Percentiles rank a stretch among this genome's conserved stretches.
Conservation (phyloP, 2,113 vertebrate species). For the Rhizomys pruinosus region DNA sequence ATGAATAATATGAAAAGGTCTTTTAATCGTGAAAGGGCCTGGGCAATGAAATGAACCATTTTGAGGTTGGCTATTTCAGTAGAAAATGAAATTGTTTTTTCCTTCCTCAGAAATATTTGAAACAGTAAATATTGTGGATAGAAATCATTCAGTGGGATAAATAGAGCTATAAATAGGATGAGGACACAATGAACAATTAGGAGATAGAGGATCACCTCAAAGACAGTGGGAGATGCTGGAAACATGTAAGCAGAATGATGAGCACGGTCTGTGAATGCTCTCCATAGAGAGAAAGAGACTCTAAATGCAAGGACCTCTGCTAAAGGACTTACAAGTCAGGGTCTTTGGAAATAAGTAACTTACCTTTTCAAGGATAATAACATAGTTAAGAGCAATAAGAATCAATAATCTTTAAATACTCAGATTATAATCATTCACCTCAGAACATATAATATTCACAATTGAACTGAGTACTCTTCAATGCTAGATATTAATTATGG, state of each 20-base stretch:
- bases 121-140: constrained; percentile 46
- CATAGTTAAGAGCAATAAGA: neutral
- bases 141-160: constrained; percentile 35
- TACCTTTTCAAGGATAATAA: neutral
- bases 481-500: neutral
- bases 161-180: constrained; percentile 24
- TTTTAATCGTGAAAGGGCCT: constrained; percentile 59
- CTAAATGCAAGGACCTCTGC: rapidly evolving
- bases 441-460: neutral
- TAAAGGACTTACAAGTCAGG: neutral
- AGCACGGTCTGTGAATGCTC: neutral
- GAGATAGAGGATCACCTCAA: neutral
- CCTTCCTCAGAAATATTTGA: constrained; percentile 50
- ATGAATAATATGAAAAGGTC: constrained; percentile 74
- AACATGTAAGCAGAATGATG: neutral
- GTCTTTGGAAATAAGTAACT: neutral
- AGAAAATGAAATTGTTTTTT: constrained; percentile 22
- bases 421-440: neutral
- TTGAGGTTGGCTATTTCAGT: constrained; percentile 61
- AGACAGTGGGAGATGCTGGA: neutral
- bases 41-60: constrained; percentile 65
- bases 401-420: neutral
- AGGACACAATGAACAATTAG: constrained; percentile 40
- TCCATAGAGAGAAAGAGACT: neutral
- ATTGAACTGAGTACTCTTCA: neutral